A percentile compares a stretch with the other conserved stretches of the same genome.
Evolutionary conservation across 2,888 invertebrate genomes (phyloP).

Genomic region (Gryllus longicercus): DNA sequence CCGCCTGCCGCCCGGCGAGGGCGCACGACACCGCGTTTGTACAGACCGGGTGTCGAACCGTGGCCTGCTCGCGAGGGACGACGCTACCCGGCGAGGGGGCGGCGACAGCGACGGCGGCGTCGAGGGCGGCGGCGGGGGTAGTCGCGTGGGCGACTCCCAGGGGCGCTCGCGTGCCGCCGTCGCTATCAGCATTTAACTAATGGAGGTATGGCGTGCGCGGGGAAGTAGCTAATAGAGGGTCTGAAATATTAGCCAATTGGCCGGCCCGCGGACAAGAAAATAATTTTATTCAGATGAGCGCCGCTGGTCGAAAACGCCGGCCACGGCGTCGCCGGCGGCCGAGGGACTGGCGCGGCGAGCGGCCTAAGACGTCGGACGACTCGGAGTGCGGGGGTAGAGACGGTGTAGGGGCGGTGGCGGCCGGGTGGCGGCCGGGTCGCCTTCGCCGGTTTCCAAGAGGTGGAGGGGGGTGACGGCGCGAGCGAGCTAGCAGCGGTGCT

Average conservation of each 20-base stretch:
- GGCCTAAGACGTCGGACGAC: not conserved
- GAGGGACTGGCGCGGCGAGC: no score
- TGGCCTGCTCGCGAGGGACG: not conserved
- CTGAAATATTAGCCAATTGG: slow-evolving; percentile 10
- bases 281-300: not conserved
- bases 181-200: slow-evolving; percentile 8
- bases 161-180: slow-evolving; percentile 6
- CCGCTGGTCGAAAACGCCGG: not conserved
- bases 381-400: not conserved
- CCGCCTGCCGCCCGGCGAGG: not conserved
- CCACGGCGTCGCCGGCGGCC: not conserved
- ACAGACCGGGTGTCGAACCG: slow-evolving; percentile 6
- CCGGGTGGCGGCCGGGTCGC: not conserved
- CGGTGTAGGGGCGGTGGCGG: not conserved
- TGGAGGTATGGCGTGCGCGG: not conserved
- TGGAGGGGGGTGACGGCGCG: not conserved
- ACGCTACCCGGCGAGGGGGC: not conserved
- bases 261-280: not conserved
- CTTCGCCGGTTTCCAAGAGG: slow-evolving; percentile 18
- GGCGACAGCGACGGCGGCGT: not conserved
- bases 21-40: not conserved
- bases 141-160: not conserved
- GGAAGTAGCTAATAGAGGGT: not conserved
- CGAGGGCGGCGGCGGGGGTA: not conserved
- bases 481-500: slow-evolving; percentile 22